phyloP scores from a whole-genome alignment of 2,888 invertebrate genomes.

The Platycheirus albimanus region DNA sequence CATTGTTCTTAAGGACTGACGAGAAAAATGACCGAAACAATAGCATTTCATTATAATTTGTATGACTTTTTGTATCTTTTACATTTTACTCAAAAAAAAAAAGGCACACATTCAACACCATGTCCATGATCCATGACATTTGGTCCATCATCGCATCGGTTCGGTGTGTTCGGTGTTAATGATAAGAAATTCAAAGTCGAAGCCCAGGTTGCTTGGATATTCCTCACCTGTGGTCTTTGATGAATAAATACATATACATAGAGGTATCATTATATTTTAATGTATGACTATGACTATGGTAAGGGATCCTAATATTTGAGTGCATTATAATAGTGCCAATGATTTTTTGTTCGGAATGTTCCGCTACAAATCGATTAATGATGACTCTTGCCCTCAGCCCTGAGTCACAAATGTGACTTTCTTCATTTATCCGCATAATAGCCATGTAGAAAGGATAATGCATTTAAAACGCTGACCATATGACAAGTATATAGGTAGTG shows the following conservation, averaged over 20 bases:
- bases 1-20: neutral
- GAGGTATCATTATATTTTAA: conserved; percentile 20
- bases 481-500: no score
- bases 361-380: conserved; percentile 38
- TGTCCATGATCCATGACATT: no score
- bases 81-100: no score
- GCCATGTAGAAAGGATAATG: conserved; percentile 13
- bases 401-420: neutral
- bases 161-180: conserved; percentile 7
- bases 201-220: conserved; percentile 15
- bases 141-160: conserved; percentile 34
- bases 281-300: conserved; percentile 1
- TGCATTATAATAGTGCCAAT: neutral
- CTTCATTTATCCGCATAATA: conserved; percentile 11
- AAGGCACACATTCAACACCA: conserved; percentile 30
- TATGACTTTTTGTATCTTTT: conserved; percentile 13
- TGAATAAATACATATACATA: conserved; percentile 12
- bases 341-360: conserved; percentile 34
- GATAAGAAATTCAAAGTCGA: conserved; percentile 9
- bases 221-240: conserved; percentile 37
- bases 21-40: conserved; percentile 26
- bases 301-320: neutral
- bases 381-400: conserved; percentile 7
- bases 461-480: conserved; percentile 14
- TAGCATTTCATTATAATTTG: conserved; percentile 17